These are phyloP conservation scores for Saccostrea glomerata DNA, from an alignment of 1,140 invertebrate species.

Conservation along the genomic window DNA sequence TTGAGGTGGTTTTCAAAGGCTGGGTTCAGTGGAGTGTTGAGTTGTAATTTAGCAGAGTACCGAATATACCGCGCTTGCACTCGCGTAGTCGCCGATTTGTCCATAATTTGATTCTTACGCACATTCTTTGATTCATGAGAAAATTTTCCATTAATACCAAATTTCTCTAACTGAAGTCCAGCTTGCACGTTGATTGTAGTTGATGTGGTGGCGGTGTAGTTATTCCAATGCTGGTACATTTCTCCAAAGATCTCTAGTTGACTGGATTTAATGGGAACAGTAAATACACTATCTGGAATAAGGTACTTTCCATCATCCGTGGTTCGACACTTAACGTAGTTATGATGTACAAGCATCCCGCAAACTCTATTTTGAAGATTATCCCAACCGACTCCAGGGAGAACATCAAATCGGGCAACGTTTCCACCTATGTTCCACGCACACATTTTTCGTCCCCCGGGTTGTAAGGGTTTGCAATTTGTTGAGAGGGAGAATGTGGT, in stretches of 20 bases:
- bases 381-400: slow-evolving; percentile 72
- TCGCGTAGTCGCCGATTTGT: slow-evolving; percentile 65
- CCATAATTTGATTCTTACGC: slow-evolving; percentile 63
- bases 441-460: not conserved
- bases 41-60: slow-evolving; percentile 67
- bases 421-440: not conserved
- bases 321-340: slow-evolving; percentile 61
- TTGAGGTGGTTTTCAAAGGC: slow-evolving; percentile 60
- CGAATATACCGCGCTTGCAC: slow-evolving; percentile 66
- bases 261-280: slow-evolving; percentile 64
- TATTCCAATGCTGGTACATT: slow-evolving; percentile 66
- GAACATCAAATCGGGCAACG: slow-evolving; percentile 55
- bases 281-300: slow-evolving; percentile 62
- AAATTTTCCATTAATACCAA: slow-evolving; percentile 69
- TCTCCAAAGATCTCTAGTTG: slow-evolving; percentile 66
- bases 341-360: slow-evolving; percentile 55
- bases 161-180: slow-evolving; percentile 53
- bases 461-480: not conserved
- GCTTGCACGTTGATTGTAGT: slow-evolving; percentile 65
- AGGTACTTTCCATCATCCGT: slow-evolving; percentile 67
- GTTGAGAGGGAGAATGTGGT: not conserved
- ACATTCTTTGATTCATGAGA: slow-evolving; percentile 63
- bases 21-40: slow-evolving; percentile 62
- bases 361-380: slow-evolving; percentile 68
- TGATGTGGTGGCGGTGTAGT: slow-evolving; percentile 69